phyloP scores from a whole-genome alignment of 2,113 vertebrate genomes.

The Lycocorax pyrrhopterus region DNA sequence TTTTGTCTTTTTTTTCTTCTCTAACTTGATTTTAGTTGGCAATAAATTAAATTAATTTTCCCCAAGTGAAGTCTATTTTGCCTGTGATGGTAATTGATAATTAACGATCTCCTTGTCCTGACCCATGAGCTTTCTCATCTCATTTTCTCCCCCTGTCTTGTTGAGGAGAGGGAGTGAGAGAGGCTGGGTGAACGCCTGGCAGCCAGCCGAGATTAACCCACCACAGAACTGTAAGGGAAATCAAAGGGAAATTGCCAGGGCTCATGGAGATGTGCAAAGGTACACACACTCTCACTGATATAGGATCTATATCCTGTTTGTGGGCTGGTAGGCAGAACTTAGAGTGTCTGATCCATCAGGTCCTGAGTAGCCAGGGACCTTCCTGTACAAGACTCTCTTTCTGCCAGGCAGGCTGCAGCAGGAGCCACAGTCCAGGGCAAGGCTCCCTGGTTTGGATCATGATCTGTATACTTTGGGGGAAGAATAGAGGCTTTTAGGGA shows the following conservation, averaged over 20 bases:
- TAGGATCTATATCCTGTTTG: background rate
- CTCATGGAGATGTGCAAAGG: background rate
- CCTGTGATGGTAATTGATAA: background rate
- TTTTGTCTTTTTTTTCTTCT: background rate
- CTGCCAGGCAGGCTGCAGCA: background rate
- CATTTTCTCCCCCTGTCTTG: background rate
- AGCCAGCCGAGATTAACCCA: background rate
- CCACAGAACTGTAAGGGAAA: background rate
- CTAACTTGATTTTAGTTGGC: background rate
- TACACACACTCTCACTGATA: fast-evolving
- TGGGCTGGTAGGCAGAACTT: background rate
- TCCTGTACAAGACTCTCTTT: background rate
- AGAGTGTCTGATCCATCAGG: background rate
- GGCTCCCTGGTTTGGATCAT: background rate
- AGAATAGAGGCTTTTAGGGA: background rate
- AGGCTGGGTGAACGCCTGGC: background rate
- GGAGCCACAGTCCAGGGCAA: background rate
- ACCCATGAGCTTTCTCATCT: background rate
- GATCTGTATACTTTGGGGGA: background rate
- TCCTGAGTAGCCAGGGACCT: background rate
- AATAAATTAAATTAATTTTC: background rate
- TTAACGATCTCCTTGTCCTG: background rate
- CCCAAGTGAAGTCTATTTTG: background rate
- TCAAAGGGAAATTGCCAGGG: background rate
- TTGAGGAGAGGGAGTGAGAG: background rate